phyloP scores from a whole-genome alignment of 1,140 invertebrate genomes.

The Nebria ingens region DNA sequence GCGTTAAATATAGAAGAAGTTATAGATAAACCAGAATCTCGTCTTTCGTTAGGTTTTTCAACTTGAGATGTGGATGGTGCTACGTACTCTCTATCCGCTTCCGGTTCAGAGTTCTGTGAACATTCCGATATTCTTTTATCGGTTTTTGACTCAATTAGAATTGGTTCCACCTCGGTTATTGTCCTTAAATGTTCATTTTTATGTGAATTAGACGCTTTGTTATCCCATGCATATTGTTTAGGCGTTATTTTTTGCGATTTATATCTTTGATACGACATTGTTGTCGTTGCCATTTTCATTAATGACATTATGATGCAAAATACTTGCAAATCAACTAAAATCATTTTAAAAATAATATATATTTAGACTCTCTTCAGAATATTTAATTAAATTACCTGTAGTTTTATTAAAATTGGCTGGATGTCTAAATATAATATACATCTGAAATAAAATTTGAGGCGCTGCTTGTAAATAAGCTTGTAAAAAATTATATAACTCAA shows the following conservation, averaged over 20 bases:
- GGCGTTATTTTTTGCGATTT: slow-evolving; percentile 64
- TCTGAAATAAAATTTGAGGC: slow-evolving; percentile 55
- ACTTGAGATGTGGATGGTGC: too few relatives aligned
- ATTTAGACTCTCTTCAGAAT: slow-evolving; percentile 5
- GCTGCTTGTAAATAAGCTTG: slow-evolving; percentile 65
- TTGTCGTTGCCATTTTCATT: slow-evolving; percentile 52
- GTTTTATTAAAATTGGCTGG: slow-evolving; percentile 26
- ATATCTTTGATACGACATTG: slow-evolving; percentile 59
- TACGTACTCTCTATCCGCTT: not conserved
- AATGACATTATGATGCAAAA: slow-evolving; percentile 53
- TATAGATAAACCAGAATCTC: not conserved
- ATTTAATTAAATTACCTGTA: slow-evolving; percentile 23
- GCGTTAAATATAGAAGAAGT: not conserved
- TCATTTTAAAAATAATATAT: slow-evolving; percentile 19
- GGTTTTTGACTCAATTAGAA: too few relatives aligned
- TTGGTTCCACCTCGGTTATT: not conserved
- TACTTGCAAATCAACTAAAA: slow-evolving; percentile 50
- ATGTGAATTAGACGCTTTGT: slow-evolving; percentile 13
- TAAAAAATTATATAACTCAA: slow-evolving; percentile 60
- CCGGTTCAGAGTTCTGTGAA: not conserved
- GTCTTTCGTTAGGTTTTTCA: not conserved
- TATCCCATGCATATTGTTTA: slow-evolving; percentile 58
- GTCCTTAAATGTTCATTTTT: too few relatives aligned
- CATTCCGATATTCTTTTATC: not conserved
- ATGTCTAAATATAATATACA: slow-evolving; percentile 43